Evolutionary conservation across 2,797 vertebrate species (phyloP), one percentile per base, ranked within the genome.

Genomic region (Enteromius afrohamiltoni): DNA sequence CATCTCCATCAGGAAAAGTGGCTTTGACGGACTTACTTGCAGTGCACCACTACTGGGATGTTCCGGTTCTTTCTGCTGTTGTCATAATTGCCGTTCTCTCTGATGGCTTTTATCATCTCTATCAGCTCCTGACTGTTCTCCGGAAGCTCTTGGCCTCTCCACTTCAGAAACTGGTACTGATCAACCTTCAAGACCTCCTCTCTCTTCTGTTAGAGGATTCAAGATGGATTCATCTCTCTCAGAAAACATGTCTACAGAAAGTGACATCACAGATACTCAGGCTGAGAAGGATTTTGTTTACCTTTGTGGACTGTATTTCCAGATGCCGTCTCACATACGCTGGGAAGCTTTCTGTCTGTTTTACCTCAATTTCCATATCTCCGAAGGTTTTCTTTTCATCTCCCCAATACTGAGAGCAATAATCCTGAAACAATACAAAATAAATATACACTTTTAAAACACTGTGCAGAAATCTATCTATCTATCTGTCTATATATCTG

Each of bases 161-260:
- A 99, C 49, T 94, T 94, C 69, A 93, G 88, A 87, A 96, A 97
- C 64, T 98, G 96, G 90, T 96, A 97, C 79, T 99, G 97, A 86
- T 93, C 95, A 51, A 98, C 93, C 3, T 90, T 89, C 53, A 93
- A 94, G 11, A 82, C 89, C 0, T 97, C 89, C 0, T 98, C 97
- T 94, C 96, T 97, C 77, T 94, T 96, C 97, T 99, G 92, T 67
- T 31, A 77, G 13, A 79, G 19, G 65, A 85, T 34, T 47, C 3
- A 69, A 40, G 49, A 78, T 1, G 9, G 40, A 83, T n/a, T 74
- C 16, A 65, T 14, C 1, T 29, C 1, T 8, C 3, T 69, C 40
- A 73, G 45, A 51, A 49, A 73, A 51, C 23, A 23, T 40, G 51
- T 76, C 3, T n/a, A 10, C 19, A 9, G 71, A 55, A 55, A 37